These are phyloP conservation scores for Pachycephala philippinensis DNA, from an alignment of 2,113 vertebrate genomes.

Conservation along the genomic window DNA sequence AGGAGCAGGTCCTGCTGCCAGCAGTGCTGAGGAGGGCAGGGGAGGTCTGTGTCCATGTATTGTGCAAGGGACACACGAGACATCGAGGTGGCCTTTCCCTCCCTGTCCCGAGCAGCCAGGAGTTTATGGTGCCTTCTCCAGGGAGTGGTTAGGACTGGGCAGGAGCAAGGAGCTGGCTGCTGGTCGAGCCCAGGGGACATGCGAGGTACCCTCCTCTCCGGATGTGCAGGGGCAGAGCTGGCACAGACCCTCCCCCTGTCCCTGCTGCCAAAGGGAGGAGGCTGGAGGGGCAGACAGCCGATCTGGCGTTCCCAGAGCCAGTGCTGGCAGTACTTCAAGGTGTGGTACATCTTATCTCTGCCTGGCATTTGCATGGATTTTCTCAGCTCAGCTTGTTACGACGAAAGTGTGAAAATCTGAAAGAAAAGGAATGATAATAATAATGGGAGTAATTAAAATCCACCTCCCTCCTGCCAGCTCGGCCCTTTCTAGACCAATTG, in stretches of 20 bases:
- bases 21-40: not conserved
- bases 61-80: not conserved
- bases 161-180: not conserved
- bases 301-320: not conserved
- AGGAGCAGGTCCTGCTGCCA: not conserved
- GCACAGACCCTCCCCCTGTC: not conserved
- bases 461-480: not conserved
- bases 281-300: not conserved
- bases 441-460: slow-evolving; percentile 57
- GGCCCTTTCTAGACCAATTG: not conserved
- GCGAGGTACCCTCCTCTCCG: not conserved
- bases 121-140: not conserved
- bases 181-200: rapidly evolving
- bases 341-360: slow-evolving; percentile 19
- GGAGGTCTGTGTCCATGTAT: not conserved
- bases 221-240: not conserved
- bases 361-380: slow-evolving; percentile 46
- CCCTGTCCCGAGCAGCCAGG: not conserved
- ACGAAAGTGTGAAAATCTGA: slow-evolving; percentile 60
- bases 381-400: slow-evolving; percentile 56
- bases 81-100: not conserved
- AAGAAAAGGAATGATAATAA: slow-evolving; percentile 46
- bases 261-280: not conserved
- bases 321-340: slow-evolving; percentile 37
- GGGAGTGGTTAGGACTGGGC: not conserved